phyloP scores from a whole-genome alignment of 2,888 invertebrate species.

The Cyclophora albipunctata region DNA sequence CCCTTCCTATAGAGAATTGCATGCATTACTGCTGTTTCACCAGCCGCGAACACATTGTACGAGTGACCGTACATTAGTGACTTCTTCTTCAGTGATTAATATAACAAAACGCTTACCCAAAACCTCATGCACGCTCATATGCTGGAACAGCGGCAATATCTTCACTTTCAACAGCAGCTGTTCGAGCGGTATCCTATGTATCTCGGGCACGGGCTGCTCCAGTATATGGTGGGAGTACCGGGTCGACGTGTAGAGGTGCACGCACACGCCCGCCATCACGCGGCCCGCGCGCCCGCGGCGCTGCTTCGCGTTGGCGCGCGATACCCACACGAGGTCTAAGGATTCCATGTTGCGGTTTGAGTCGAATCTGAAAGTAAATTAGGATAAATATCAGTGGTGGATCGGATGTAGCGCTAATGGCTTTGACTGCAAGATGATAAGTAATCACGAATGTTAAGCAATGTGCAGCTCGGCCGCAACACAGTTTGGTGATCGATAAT shows the following conservation, averaged over 20 bases:
- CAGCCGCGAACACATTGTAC: no score
- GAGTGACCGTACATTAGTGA: no score
- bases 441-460: no score
- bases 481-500: no score
- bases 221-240: conserved; percentile 79
- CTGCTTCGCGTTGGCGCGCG: conserved; percentile 91
- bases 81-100: no score
- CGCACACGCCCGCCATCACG: conserved; percentile 90
- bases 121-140: conserved; percentile 68
- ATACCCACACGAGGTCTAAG: conserved; percentile 91
- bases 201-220: conserved; percentile 89
- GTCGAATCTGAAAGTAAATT: conserved; percentile 74
- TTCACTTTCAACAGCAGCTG: conserved; percentile 85
- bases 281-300: conserved; percentile 93
- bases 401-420: no score
- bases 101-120: conserved; percentile 49
- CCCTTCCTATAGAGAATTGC: no score
- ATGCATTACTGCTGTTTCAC: no score
- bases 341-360: conserved; percentile 91
- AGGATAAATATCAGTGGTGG: background rate
- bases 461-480: no score
- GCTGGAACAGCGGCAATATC: conserved; percentile 74
- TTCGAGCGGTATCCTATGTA: conserved; percentile 91
- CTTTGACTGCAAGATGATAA: no score
- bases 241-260: conserved; percentile 89